Percentiles rank a stretch among this genome's conserved stretches.
phyloP scores from a whole-genome alignment of 2,113 vertebrate genomes.

The Sardina pilchardus region DNA sequence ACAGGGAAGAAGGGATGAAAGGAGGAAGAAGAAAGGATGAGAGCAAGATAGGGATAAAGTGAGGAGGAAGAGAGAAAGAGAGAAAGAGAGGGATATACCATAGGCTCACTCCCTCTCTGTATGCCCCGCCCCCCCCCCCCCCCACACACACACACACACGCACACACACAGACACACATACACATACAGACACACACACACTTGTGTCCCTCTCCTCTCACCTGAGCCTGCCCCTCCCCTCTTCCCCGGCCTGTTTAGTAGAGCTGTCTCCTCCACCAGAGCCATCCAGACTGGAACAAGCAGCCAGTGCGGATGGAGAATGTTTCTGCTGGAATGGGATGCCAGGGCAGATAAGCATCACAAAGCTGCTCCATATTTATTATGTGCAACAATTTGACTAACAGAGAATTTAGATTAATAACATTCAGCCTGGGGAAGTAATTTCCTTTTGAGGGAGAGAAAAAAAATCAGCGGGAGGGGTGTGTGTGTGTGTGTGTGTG shows the following conservation, averaged over 20 bases:
- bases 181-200: too few species aligned
- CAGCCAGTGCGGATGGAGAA: slow-evolving; percentile 53
- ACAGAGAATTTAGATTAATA: slow-evolving; percentile 98
- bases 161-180: too few species aligned
- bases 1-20: not conserved
- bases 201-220: slow-evolving; percentile 32
- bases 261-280: slow-evolving; percentile 75
- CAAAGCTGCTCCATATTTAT: slow-evolving; percentile 91
- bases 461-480: not conserved
- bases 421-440: slow-evolving; percentile 90
- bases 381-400: slow-evolving; percentile 92
- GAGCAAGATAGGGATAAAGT: slow-evolving; percentile 46
- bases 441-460: slow-evolving; percentile 95
- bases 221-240: slow-evolving; percentile 6
- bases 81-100: slow-evolving; percentile 31
- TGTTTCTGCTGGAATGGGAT: slow-evolving; percentile 68
- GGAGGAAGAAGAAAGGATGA: not conserved
- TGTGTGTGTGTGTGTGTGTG: not conserved
- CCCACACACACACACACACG: too few species aligned
- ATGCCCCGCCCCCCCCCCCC: slow-evolving; percentile 21
- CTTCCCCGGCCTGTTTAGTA: slow-evolving; percentile 68
- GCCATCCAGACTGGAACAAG: slow-evolving; percentile 65
- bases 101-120: too few species aligned
- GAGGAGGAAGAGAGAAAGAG: slow-evolving; percentile 42
- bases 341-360: slow-evolving; percentile 79